Percentiles rank a stretch among this genome's conserved stretches.
These are phyloP conservation scores for Euplexia lucipara DNA, from an alignment of 2,888 invertebrate species.

Conservation along the genomic window DNA sequence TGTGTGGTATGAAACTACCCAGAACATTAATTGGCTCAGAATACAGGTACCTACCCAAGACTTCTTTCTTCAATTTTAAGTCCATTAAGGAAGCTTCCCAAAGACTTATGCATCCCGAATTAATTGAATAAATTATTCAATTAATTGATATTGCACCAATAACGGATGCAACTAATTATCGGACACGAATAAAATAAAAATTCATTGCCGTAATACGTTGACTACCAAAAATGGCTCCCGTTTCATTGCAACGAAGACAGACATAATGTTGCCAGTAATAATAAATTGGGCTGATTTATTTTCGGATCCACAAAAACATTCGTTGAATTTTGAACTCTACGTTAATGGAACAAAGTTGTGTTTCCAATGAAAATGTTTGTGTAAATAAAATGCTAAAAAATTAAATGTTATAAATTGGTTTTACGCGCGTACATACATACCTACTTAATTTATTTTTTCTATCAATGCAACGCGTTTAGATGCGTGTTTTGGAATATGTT, in stretches of 20 bases:
- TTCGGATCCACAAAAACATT: slow-evolving; percentile 8
- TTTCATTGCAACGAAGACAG: slow-evolving; percentile 61
- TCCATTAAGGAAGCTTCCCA: slow-evolving; percentile 38
- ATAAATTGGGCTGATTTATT: slow-evolving; percentile 59
- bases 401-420: slow-evolving; percentile 43
- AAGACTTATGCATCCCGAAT: slow-evolving; percentile 37
- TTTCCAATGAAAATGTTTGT: slow-evolving; percentile 10
- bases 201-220: slow-evolving; percentile 41
- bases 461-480: slow-evolving; percentile 7
- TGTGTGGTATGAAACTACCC: slow-evolving; percentile 45
- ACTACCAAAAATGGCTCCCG: slow-evolving; percentile 58
- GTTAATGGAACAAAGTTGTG: not conserved
- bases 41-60: not conserved
- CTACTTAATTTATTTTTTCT: slow-evolving; percentile 29
- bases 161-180: slow-evolving; percentile 59
- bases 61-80: slow-evolving; percentile 7
- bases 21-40: slow-evolving; percentile 9
- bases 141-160: slow-evolving; percentile 57
- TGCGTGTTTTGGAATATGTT: slow-evolving; percentile 4
- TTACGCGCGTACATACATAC: slow-evolving; percentile 3
- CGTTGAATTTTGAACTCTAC: slow-evolving; percentile 24
- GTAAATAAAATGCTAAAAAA: slow-evolving; percentile 36
- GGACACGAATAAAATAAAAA: slow-evolving; percentile 49
- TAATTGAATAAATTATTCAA: slow-evolving; percentile 55
- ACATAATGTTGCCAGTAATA: slow-evolving; percentile 62